Conservation (phyloP, 2,888 invertebrate species). For the Drosophila anomelani region DNA sequence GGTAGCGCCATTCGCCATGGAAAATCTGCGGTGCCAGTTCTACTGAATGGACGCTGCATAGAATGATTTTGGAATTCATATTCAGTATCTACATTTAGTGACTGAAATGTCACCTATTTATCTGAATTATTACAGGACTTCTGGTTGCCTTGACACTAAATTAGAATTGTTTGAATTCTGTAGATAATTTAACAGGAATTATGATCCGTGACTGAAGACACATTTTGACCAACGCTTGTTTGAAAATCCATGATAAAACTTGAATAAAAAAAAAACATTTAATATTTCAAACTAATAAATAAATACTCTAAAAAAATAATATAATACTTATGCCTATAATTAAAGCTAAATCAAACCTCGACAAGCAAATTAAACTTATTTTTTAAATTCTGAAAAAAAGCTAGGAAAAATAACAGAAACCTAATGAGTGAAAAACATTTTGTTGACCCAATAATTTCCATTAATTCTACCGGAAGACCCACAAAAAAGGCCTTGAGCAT, state of each 20-base stretch:
- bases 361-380: not conserved
- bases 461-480: not conserved
- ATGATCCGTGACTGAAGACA: no score
- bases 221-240: no score
- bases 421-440: not conserved
- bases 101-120: constrained; percentile 11
- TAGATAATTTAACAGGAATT: not conserved
- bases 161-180: not conserved
- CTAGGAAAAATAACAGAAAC: not conserved
- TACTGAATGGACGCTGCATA: not conserved
- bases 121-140: constrained; percentile 1
- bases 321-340: not conserved
- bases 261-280: not conserved
- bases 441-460: not conserved
- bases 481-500: constrained; percentile 1
- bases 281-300: not conserved
- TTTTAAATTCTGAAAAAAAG: not conserved
- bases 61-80: constrained; percentile 12
- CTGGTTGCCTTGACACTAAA: not conserved
- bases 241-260: no score
- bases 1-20: constrained; percentile 9
- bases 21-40: constrained; percentile 9
- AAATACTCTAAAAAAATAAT: not conserved
- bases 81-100: constrained; percentile 8
- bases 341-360: not conserved